phyloP scores from a whole-genome alignment of 1,140 invertebrate genomes.

The Hyposmocoma kahamanoa region DNA sequence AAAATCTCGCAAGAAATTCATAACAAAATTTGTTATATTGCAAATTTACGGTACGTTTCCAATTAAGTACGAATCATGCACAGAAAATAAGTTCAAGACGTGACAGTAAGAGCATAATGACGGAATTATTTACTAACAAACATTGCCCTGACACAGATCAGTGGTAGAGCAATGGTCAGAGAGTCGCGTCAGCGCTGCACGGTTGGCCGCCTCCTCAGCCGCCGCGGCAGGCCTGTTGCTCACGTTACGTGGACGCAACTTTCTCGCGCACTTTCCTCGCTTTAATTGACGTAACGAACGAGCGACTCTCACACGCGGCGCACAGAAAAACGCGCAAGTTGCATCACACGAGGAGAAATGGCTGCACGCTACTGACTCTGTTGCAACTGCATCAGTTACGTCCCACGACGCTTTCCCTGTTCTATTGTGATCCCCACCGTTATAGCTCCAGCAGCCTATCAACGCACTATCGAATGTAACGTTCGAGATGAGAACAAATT shows the following conservation, averaged over 20 bases:
- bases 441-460: constrained; percentile 1
- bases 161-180: not conserved
- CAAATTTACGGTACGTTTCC: too few relatives aligned
- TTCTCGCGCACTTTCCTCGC: constrained; percentile 66
- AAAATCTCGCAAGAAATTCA: too few relatives aligned
- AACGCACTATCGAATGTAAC: constrained; percentile 18
- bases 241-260: constrained; percentile 54
- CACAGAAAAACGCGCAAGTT: constrained; percentile 56
- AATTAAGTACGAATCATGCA: too few relatives aligned
- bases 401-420: constrained; percentile 37
- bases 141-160: constrained; percentile 54
- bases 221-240: too few relatives aligned
- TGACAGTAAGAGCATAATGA: constrained; percentile 29
- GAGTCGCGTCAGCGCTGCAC: constrained; percentile 14
- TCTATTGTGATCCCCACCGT: constrained; percentile 39
- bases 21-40: too few relatives aligned
- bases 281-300: constrained; percentile 69
- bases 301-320: constrained; percentile 59
- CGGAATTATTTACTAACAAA: constrained; percentile 62
- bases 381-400: constrained; percentile 57
- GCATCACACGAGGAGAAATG: constrained; percentile 68
- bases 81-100: too few relatives aligned
- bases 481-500: constrained; percentile 34
- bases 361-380: constrained; percentile 54
- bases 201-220: constrained; percentile 23